Evolutionary conservation across 2,888 invertebrate species (phyloP), one percentile per base, ranked within the genome.

Genomic region (Monoplex corrugatus): DNA sequence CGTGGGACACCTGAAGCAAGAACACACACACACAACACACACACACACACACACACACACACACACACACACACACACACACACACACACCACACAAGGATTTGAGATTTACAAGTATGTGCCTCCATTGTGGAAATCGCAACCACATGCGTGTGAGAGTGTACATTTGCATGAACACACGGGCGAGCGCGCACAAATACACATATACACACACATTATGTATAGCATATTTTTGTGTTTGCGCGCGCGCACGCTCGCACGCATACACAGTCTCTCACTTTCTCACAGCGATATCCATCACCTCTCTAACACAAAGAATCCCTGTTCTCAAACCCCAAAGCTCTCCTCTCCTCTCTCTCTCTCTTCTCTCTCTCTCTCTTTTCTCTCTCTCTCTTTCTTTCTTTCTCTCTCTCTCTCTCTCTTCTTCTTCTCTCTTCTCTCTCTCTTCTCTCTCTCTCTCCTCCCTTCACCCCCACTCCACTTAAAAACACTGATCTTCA

Each of bases 1-100:
- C 80, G 50, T 87, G 89, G 2, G 84, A 89, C 13, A 94, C 93
- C 94, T 94, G 90, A 0, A 86, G 89, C 87, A 75, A 75, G 19
- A 87, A 38, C 87, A n/a, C 10, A 72, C 28, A 57, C 2, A 19
- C 57, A 19, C 23, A 57, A 57, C 57, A 57, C 57, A 57, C 57
- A 57, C 57, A 57, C 57, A 57, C 57, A 57, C 57, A 57, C 57
- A 57, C 57, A 57, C 57, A 57, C 57, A 57, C 1, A 57, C 57
- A 57, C 57, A 57, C 57, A 57, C 57, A 57, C n/a, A n/a, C n/a
- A n/a, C n/a, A n/a, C n/a, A n/a, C n/a, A n/a, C n/a, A n/a, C n/a
- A n/a, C n/a, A n/a, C n/a, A n/a, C n/a, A n/a, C n/a, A n/a, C n/a
- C n/a, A n/a, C n/a, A n/a, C n/a, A n/a, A n/a, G n/a, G n/a, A n/a